Evolutionary conservation across 2,888 invertebrate species (phyloP).

Genomic region (Flexamia atlantica): DNA sequence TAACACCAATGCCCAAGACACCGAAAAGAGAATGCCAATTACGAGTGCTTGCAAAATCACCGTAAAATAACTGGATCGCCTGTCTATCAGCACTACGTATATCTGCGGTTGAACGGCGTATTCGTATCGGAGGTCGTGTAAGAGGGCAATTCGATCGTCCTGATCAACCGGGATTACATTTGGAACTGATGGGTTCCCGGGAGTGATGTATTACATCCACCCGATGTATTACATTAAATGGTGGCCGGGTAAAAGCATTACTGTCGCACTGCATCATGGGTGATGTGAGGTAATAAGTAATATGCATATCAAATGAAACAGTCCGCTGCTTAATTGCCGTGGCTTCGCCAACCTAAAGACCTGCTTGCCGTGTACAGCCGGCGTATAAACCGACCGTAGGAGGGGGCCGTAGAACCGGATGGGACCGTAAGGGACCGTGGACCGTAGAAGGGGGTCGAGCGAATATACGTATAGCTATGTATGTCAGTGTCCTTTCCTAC

Average conservation of each 20-base stretch:
- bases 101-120: neutral
- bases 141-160: conserved; percentile 52
- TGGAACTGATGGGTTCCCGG: conserved; percentile 38
- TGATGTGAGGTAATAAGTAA: neutral
- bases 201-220: too few relatives aligned
- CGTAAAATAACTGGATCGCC: conserved; percentile 9
- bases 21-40: conserved; percentile 52
- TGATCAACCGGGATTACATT: conserved; percentile 54
- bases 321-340: conserved; percentile 26
- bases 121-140: conserved; percentile 18
- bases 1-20: neutral
- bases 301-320: neutral
- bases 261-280: neutral
- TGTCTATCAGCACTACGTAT: conserved; percentile 42
- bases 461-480: too few relatives aligned
- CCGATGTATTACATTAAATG: too few relatives aligned
- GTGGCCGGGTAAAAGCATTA: conserved; percentile 54
- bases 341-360: neutral
- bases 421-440: too few relatives aligned
- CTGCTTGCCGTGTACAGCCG: neutral
- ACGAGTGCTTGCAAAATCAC: conserved; percentile 40
- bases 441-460: too few relatives aligned
- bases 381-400: too few relatives aligned
- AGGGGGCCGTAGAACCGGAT: too few relatives aligned
- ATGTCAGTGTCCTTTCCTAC: too few relatives aligned